Conservation (phyloP, 2,113 vertebrate species). For the Pardalotus punctatus region DNA sequence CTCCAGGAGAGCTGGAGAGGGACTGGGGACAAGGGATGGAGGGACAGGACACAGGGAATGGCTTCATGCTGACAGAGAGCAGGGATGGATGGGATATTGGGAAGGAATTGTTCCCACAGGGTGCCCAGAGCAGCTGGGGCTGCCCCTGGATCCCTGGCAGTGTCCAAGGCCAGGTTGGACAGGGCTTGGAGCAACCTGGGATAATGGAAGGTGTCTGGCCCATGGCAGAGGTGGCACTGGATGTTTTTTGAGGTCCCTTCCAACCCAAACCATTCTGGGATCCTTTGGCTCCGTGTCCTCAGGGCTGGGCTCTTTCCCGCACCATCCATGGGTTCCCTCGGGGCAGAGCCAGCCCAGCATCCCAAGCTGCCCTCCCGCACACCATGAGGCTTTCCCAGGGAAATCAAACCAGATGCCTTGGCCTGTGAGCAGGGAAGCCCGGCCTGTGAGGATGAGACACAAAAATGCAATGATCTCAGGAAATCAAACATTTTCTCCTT, state of each 20-base stretch:
- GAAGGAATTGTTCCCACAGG: background rate
- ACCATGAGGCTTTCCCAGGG: background rate
- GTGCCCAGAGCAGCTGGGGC: background rate
- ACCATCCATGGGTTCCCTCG: background rate
- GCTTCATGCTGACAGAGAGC: background rate
- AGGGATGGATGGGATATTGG: rapidly evolving
- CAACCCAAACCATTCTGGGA: background rate
- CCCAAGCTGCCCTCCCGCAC: background rate
- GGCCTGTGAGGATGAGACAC: background rate
- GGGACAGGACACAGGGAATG: background rate
- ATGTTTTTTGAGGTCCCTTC: background rate
- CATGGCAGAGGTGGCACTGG: rapidly evolving
- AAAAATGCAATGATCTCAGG: background rate
- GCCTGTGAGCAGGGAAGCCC: background rate
- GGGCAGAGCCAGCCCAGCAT: background rate
- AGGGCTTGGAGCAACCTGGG: background rate
- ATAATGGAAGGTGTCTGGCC: rapidly evolving
- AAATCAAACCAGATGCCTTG: constrained; percentile 8
- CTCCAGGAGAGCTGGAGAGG: background rate
- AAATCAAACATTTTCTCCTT: background rate
- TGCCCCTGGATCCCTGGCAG: background rate
- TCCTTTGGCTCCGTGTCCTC: background rate
- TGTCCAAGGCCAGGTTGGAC: background rate
- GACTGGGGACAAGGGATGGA: background rate
- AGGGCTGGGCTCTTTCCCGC: rapidly evolving